These are phyloP conservation scores for Ephestia elutella DNA, from an alignment of 1,140 invertebrate species.

Conservation along the genomic window DNA sequence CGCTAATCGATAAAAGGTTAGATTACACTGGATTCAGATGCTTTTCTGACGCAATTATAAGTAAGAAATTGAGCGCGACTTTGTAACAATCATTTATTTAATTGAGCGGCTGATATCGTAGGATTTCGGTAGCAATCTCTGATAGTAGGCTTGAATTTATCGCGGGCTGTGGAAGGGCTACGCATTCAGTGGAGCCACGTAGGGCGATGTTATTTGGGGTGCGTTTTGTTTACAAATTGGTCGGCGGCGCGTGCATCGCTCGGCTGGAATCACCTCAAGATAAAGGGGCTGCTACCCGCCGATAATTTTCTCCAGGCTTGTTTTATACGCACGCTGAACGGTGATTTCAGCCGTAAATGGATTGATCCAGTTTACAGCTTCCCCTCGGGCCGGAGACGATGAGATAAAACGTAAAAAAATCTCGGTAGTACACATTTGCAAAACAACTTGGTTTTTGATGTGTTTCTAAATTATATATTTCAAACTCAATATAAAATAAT, in stretches of 20 bases:
- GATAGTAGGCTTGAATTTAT: conserved; percentile 50
- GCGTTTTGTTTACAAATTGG: conserved; percentile 64
- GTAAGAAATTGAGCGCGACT: conserved; percentile 2
- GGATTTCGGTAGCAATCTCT: conserved; percentile 32
- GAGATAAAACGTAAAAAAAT: conserved; percentile 3
- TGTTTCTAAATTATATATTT: too few species aligned
- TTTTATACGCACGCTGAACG: conserved; percentile 37
- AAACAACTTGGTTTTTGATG: too few species aligned
- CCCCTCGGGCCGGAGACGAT: conserved; percentile 8
- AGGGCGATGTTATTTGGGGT: conserved; percentile 51
- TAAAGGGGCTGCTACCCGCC: conserved; percentile 32
- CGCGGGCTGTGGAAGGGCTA: conserved; percentile 39
- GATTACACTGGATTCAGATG: not conserved
- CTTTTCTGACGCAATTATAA: conserved; percentile 12
- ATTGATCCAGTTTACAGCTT: conserved; percentile 29
- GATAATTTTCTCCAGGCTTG: conserved; percentile 45
- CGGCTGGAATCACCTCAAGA: conserved; percentile 33
- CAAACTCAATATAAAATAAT: too few species aligned
- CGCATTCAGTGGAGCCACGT: conserved; percentile 27
- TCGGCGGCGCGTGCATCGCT: conserved; percentile 43
- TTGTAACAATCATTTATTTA: conserved; percentile 10
- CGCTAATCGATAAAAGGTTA: not conserved
- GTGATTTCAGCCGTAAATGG: conserved; percentile 31
- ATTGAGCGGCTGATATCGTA: conserved; percentile 8
- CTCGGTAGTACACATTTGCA: too few species aligned